Percentiles rank a stretch among this genome's conserved stretches.
Conservation (phyloP, 2,797 vertebrate genomes). For the Picus viridis region DNA sequence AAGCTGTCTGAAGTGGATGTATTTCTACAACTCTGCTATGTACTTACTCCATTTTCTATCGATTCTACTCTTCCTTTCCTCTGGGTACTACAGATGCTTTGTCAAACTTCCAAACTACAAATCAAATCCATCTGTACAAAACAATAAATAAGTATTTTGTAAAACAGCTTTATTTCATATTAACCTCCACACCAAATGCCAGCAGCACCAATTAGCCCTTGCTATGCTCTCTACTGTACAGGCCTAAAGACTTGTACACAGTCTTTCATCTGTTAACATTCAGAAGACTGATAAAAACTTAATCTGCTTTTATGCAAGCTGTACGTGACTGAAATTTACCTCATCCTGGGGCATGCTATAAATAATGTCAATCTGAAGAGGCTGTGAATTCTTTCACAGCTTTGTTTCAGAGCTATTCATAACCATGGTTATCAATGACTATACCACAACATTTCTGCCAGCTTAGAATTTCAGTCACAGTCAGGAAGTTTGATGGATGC, state of each 20-base stretch:
- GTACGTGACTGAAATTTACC: conserved; percentile 76
- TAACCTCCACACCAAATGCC: conserved; percentile 33
- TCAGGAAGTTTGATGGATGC: conserved; percentile 48
- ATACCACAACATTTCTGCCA: conserved; percentile 73
- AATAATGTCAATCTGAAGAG: conserved; percentile 74
- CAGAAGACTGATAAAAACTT: conserved; percentile 78
- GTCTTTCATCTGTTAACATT: conserved; percentile 75
- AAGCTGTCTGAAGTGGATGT: neutral
- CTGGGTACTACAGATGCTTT: conserved; percentile 66
- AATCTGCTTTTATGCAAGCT: conserved; percentile 71
- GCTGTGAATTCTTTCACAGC: conserved; percentile 77
- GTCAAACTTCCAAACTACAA: conserved; percentile 74
- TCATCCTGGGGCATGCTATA: conserved; percentile 71
- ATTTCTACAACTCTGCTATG: neutral
- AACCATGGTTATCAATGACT: conserved; percentile 78
- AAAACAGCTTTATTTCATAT: conserved; percentile 62
- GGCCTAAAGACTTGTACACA: conserved; percentile 63
- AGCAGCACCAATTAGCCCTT: conserved; percentile 72
- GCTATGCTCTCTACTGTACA: conserved; percentile 56
- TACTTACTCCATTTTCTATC: neutral
- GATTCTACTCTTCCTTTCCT: conserved; percentile 54
- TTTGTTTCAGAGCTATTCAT: conserved; percentile 78
- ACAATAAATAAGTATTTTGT: conserved; percentile 69
- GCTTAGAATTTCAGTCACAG: conserved; percentile 20
- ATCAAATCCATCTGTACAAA: conserved; percentile 77